Conservation (phyloP, 1,140 invertebrate species). For the Zaprionus africanus region DNA sequence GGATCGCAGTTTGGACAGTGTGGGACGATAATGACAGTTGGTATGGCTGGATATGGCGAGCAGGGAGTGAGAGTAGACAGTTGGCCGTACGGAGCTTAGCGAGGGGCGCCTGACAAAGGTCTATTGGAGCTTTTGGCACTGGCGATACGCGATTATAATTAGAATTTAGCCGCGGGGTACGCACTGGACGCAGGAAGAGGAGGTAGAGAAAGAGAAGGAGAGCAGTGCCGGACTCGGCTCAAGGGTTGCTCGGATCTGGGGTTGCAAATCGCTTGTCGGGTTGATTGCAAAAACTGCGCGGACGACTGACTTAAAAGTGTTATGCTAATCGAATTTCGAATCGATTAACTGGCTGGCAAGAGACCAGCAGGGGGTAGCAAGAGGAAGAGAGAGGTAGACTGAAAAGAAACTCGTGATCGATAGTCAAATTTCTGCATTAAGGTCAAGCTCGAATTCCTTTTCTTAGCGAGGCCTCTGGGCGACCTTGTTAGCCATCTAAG, state of each 20-base stretch:
- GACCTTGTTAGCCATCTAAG: conserved; percentile 11
- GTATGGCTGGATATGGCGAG: not conserved
- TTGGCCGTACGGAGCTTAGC: conserved; percentile 29
- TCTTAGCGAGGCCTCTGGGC: not conserved
- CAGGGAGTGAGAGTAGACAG: not conserved
- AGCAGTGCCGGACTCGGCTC: conserved; percentile 20
- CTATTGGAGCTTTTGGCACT: conserved; percentile 75
- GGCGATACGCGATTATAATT: conserved; percentile 80
- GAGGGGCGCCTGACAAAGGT: conserved; percentile 72
- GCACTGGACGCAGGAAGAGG: conserved; percentile 28
- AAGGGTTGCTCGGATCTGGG: conserved; percentile 59
- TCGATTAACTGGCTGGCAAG: conserved; percentile 61
- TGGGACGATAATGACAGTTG: conserved; percentile 67
- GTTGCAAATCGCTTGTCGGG: conserved; percentile 56
- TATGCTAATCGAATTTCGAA: conserved; percentile 72
- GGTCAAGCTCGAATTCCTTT: not conserved
- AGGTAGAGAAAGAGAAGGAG: not conserved
- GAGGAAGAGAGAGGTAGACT: not conserved
- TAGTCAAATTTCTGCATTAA: not conserved
- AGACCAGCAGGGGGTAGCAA: not conserved
- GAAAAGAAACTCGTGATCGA: not conserved
- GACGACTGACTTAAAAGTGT: conserved; percentile 49
- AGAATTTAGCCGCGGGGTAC: conserved; percentile 70
- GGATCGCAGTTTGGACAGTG: conserved; percentile 28
- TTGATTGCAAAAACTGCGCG: conserved; percentile 44